Evolutionary conservation across 2,888 invertebrate species (phyloP).

Genomic region (Drosophila aldrichi): DNA sequence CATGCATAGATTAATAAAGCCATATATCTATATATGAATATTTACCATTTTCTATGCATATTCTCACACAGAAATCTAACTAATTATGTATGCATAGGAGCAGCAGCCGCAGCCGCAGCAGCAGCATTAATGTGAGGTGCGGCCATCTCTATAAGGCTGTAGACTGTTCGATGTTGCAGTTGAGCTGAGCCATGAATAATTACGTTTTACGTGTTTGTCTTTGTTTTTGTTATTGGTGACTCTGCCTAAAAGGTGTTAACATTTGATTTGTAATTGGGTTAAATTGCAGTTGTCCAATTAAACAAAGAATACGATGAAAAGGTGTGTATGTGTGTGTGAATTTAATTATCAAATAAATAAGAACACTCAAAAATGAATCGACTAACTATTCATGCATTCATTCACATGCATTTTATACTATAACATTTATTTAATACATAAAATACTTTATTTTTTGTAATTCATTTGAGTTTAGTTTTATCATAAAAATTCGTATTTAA

Average conservation of each 20-base stretch:
- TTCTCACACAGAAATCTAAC: slow-evolving; percentile 58
- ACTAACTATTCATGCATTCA: no score
- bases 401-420: no score
- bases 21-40: slow-evolving; percentile 25
- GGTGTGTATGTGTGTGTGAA: background rate
- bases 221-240: background rate
- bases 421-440: no score
- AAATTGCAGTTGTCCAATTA: slow-evolving; percentile 5
- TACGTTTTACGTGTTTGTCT: slow-evolving; percentile 9
- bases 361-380: no score
- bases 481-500: no score
- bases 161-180: slow-evolving; percentile 16
- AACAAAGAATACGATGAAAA: background rate
- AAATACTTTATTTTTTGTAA: no score
- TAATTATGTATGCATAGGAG: slow-evolving; percentile 68
- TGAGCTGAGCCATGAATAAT: slow-evolving; percentile 40
- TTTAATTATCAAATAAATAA: background rate
- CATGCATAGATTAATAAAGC: no score
- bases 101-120: slow-evolving; percentile 29
- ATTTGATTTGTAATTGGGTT: slow-evolving; percentile 42
- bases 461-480: no score
- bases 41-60: slow-evolving; percentile 51
- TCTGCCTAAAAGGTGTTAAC: slow-evolving; percentile 9
- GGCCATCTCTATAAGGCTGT: slow-evolving; percentile 32
- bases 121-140: slow-evolving; percentile 36